Base-by-base conservation (phyloP, 2,888 invertebrate species). In the Tetramorium bicarinatum region DNA sequence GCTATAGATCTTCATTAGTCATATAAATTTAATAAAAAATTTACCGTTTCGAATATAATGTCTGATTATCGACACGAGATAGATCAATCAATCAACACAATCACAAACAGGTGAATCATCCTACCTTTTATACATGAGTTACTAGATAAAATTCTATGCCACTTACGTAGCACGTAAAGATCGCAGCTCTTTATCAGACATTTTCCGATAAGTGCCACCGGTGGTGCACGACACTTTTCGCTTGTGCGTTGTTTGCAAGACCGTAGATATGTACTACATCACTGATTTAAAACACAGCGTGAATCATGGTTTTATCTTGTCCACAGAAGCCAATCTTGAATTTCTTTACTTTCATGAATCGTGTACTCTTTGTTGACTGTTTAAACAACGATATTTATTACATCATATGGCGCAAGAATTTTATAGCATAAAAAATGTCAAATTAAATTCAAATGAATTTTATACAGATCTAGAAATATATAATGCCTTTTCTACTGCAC, bases 221-320 rank as follows among this genome's bases (percentile, higher is more conserved):
- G 38, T 77, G 44, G 38, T 77, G 41, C n/a, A 11, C 72, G 38
- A 25, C 52, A 44, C 49, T 84, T 81, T 87, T 81, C 44, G 34
- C 34, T 69, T n/a, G 52, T 59, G 15, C 76, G 74, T 84, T 84
- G 77, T 83, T 89, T 83, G 69, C 76, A 41, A 76, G 82, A 66
- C 21, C 44, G 0, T 9, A 61, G 67, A 83, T 82, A 85, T 64
- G 49, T 67, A 29, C 18, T 67, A 29, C 18, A 67, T 49, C 47
- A 54, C 47, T 21, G 61, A 82, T 41, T 59, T 69, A 82, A 80
- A 71, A 77, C 62, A 81, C n/a, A 25, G 29, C 34, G 25, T 88
- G 90, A 89, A 52, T 89, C 89, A 87, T 11, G 21, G 29, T 41
- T 56, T 87, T 87, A 88, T 90, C 87, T 61, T 38, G 64, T 62